phyloP scores from a whole-genome alignment of 2,113 vertebrate genomes.

The Chloropsis hardwickii region DNA sequence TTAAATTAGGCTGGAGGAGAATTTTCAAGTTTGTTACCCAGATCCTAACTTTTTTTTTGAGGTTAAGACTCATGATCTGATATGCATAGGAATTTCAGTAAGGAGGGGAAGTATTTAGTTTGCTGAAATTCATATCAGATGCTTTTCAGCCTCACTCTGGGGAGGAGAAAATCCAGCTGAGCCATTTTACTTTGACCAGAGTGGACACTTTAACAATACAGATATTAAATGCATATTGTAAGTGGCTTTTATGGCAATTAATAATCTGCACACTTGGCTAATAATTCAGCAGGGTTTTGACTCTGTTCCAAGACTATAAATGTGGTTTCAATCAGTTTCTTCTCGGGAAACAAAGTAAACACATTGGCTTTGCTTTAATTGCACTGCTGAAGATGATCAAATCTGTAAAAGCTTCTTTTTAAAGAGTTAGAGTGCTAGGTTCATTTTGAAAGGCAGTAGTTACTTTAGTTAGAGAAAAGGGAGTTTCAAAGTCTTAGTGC shows the following conservation, averaged over 20 bases:
- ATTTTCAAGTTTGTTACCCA: neutral
- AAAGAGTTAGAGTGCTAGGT: neutral
- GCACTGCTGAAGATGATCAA: neutral
- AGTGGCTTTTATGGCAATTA: slow-evolving; percentile 54
- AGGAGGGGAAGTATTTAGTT: neutral
- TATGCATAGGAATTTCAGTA: neutral
- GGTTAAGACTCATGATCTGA: neutral
- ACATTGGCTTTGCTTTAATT: neutral
- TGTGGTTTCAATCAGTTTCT: slow-evolving; percentile 17
- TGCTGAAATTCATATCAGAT: neutral
- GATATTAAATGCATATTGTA: neutral
- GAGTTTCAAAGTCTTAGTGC: neutral
- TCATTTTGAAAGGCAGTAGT: neutral
- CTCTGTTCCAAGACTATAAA: slow-evolving; percentile 19
- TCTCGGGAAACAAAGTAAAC: slow-evolving; percentile 18
- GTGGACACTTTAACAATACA: slow-evolving; percentile 17
- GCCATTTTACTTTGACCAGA: slow-evolving; percentile 9
- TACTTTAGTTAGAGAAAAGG: neutral
- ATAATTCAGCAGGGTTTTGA: slow-evolving; percentile 34
- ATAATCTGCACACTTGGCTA: slow-evolving; percentile 23
- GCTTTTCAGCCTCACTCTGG: neutral
- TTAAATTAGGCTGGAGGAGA: neutral
- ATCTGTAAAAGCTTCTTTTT: slow-evolving; percentile 5
- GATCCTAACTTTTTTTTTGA: neutral
- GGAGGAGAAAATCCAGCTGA: slow-evolving; percentile 8